phyloP scores from a whole-genome alignment of 2,113 vertebrate genomes.

The Catharus minimus region DNA sequence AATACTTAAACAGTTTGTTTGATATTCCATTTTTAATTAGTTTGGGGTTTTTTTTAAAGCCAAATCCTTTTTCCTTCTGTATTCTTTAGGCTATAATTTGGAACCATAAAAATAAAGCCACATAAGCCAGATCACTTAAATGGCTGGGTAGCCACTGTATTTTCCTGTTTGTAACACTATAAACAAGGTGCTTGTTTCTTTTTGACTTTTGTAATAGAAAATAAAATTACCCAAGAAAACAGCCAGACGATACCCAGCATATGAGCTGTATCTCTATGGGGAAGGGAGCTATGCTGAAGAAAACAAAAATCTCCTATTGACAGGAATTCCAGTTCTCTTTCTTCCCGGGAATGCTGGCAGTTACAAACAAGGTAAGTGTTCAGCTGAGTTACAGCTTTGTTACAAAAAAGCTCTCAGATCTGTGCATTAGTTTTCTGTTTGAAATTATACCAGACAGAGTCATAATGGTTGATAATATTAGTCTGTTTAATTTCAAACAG shows the following conservation, averaged over 20 bases:
- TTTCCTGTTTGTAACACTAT: not conserved
- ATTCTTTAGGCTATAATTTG: not conserved
- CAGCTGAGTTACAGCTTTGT: not conserved
- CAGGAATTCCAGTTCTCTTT: slow-evolving; percentile 94
- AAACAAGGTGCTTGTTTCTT: not conserved
- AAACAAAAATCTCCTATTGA: slow-evolving; percentile 84
- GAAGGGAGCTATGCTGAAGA: slow-evolving; percentile 91
- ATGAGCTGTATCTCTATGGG: slow-evolving; percentile 94
- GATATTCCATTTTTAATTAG: not conserved
- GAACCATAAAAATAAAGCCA: not conserved
- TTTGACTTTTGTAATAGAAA: slow-evolving; percentile 74
- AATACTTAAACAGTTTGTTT: not conserved
- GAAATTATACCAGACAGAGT: not conserved
- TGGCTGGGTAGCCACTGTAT: not conserved
- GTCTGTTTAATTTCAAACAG: not conserved
- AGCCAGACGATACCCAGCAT: slow-evolving; percentile 84
- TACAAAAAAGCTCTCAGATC: not conserved
- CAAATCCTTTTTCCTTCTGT: not conserved
- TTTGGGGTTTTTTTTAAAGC: not conserved
- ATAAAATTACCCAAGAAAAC: slow-evolving; percentile 88
- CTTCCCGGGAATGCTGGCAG: slow-evolving; percentile 97
- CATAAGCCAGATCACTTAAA: not conserved
- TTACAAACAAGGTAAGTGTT: slow-evolving; percentile 90
- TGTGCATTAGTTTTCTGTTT: not conserved
- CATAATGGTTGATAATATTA: not conserved